Evolutionary conservation across 2,797 vertebrate genomes (phyloP), one percentile per base, ranked within the genome.

Genomic region (Sphenopsis melanotis): DNA sequence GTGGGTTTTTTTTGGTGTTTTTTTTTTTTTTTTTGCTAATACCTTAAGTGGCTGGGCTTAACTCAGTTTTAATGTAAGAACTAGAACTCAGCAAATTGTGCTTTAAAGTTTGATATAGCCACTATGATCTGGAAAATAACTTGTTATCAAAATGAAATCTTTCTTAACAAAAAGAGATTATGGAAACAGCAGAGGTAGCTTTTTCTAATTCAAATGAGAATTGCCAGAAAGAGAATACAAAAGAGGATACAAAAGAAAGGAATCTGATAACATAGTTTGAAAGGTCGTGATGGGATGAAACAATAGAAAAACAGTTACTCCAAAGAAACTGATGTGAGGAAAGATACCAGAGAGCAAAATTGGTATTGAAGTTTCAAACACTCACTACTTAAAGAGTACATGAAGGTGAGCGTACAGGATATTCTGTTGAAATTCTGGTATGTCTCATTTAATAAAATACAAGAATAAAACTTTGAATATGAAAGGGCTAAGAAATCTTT

Each of bases 401-500:
- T 41, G 5, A 85, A 9, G 5, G 4, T 42, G 17, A 49, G 7
- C 19, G 34, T 46, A 44, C 15, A 63, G 5, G 14, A 79, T 14
- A 17, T 77, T 88, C 37, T 65, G 15, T 69, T 87, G 4, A 61
- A 68, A 72, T 49, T 84, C 29, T 61, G 12, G 15, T 36, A 66
- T 12, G 3, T 9, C 9, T 78, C 13, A 24, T 26, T 52, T 69
- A 41, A 13, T 39, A 44, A 50, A 76, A 70, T 6, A 49, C 3
- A 74, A 39, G 7, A 86, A 37, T 44, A 72, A 82, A 77, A 15
- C 2, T 26, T 36, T 79, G 2, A 80, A 69, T 65, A 26, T 30
- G 11, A 61, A 79, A 70, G 0, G 2, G 2, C 0, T 66, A 79
- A 60, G 14, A 81, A 10, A 22, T 0, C 9, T 15, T 36, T 56